Conservation (phyloP, 1,140 invertebrate genomes). For the Drosophila sp. region DNA sequence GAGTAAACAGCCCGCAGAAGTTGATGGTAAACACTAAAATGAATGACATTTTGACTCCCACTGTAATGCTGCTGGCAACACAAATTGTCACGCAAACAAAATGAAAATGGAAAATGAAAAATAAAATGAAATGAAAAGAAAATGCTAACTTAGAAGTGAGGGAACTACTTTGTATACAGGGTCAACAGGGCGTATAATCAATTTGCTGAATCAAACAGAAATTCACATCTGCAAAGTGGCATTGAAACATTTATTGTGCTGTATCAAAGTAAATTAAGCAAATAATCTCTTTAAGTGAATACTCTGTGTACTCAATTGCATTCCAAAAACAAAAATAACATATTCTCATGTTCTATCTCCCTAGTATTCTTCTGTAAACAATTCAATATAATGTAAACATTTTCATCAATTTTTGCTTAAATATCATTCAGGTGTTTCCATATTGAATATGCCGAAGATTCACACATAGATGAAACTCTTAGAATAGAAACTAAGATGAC, state of each 20-base stretch:
- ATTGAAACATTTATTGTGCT: slow-evolving; percentile 14
- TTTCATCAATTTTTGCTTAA: neutral
- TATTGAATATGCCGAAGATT: neutral
- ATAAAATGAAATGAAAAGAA: too few species aligned
- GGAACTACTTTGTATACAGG: neutral
- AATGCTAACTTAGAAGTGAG: neutral
- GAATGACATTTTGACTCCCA: slow-evolving; percentile 31
- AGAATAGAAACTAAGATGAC: too few species aligned
- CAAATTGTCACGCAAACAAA: slow-evolving; percentile 43
- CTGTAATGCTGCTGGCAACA: slow-evolving; percentile 30
- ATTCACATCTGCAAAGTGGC: slow-evolving; percentile 6
- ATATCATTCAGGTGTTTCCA: neutral
- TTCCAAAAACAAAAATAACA: slow-evolving; percentile 11
- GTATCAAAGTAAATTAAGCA: slow-evolving; percentile 22
- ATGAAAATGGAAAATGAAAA: neutral
- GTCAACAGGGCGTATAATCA: slow-evolving; percentile 23
- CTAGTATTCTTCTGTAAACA: neutral
- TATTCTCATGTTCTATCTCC: neutral
- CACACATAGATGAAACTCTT: neutral
- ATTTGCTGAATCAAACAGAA: slow-evolving; percentile 16
- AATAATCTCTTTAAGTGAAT: slow-evolving; percentile 3
- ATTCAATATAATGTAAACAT: slow-evolving; percentile 8
- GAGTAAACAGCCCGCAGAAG: slow-evolving; percentile 40
- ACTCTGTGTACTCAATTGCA: slow-evolving; percentile 6
- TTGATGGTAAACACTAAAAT: slow-evolving; percentile 34